A percentile compares a stretch with the other conserved stretches of the same genome.
phyloP scores from a whole-genome alignment of 2,888 invertebrate genomes.

The Volucella inanis region DNA sequence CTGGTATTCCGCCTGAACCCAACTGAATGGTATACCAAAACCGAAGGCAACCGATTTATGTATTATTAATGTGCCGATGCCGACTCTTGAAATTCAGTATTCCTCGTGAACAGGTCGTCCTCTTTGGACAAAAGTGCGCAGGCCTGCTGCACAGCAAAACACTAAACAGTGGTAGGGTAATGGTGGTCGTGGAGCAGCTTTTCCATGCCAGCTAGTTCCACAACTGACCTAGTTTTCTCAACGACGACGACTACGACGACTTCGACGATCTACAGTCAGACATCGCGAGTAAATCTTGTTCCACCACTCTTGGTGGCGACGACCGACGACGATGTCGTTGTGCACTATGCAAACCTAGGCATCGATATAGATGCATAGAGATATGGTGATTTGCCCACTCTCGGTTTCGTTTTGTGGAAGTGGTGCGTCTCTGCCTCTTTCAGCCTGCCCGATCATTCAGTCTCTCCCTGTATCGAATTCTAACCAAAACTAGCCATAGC shows the following conservation, averaged over 20 bases:
- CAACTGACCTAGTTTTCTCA: slow-evolving; percentile 82
- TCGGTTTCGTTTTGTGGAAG: slow-evolving; percentile 61
- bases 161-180: slow-evolving; percentile 15
- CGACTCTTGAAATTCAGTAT: slow-evolving; percentile 38
- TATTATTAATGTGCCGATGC: slow-evolving; percentile 66
- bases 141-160: slow-evolving; percentile 46
- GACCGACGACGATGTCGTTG: slow-evolving; percentile 11
- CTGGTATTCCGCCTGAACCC: slow-evolving; percentile 22
- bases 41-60: slow-evolving; percentile 68
- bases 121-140: slow-evolving; percentile 61
- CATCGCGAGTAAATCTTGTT: slow-evolving; percentile 70
- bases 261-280: slow-evolving; percentile 76
- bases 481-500: slow-evolving; percentile 64
- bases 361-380: slow-evolving; percentile 53
- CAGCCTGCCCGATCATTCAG: not conserved
- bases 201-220: slow-evolving; percentile 75
- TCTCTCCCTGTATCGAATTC: slow-evolving; percentile 44
- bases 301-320: slow-evolving; percentile 45
- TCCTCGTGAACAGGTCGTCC: slow-evolving; percentile 64
- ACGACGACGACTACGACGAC: slow-evolving; percentile 80
- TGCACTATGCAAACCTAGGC: slow-evolving; percentile 64
- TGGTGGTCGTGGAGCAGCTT: slow-evolving; percentile 35
- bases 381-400: slow-evolving; percentile 73
- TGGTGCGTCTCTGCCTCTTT: slow-evolving; percentile 45
- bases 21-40: slow-evolving; percentile 57